A percentile compares a stretch with the other conserved stretches of the same genome.
phyloP scores from a whole-genome alignment of 1,140 invertebrate genomes.

The Monochamus saltuarius region DNA sequence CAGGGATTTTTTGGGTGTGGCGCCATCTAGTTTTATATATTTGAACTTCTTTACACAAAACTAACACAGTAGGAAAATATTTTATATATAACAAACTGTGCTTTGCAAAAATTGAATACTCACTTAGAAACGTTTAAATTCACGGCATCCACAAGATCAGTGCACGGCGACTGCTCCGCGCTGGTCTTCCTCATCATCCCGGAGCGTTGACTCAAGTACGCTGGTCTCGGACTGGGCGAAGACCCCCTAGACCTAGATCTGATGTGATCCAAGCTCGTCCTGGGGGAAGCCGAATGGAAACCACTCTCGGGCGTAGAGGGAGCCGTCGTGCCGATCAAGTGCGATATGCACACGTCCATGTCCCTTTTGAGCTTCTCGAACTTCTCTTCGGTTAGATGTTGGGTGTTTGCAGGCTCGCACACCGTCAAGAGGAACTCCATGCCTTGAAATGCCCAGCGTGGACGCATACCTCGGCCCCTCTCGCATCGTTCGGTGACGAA shows the following conservation, averaged over 20 bases:
- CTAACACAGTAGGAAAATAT: neutral
- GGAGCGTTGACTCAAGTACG: conserved; percentile 47
- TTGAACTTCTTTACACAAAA: neutral
- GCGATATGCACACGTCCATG: conserved; percentile 68
- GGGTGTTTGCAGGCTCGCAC: conserved; percentile 78
- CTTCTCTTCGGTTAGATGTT: conserved; percentile 70
- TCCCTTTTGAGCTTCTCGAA: conserved; percentile 63
- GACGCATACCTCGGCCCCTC: conserved; percentile 75
- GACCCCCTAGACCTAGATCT: conserved; percentile 42
- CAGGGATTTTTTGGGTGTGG: too few species aligned
- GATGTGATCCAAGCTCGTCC: conserved; percentile 45
- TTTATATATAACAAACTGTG: neutral
- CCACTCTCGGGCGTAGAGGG: conserved; percentile 51
- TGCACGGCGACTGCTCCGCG: conserved; percentile 42
- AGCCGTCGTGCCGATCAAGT: conserved; percentile 68
- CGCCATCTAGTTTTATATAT: too few species aligned
- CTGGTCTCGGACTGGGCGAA: conserved; percentile 45
- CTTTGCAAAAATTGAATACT: conserved; percentile 7
- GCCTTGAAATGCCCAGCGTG: conserved; percentile 83
- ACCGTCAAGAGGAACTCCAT: conserved; percentile 81
- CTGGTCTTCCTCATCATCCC: conserved; percentile 43
- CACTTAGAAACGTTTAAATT: conserved; percentile 26
- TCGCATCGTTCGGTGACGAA: conserved; percentile 83
- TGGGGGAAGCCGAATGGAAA: conserved; percentile 53
- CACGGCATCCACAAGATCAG: conserved; percentile 33